Evolutionary conservation across 2,888 invertebrate genomes (phyloP), one percentile per base, ranked within the genome.

Genomic region (Lasioglossum vierecki): DNA sequence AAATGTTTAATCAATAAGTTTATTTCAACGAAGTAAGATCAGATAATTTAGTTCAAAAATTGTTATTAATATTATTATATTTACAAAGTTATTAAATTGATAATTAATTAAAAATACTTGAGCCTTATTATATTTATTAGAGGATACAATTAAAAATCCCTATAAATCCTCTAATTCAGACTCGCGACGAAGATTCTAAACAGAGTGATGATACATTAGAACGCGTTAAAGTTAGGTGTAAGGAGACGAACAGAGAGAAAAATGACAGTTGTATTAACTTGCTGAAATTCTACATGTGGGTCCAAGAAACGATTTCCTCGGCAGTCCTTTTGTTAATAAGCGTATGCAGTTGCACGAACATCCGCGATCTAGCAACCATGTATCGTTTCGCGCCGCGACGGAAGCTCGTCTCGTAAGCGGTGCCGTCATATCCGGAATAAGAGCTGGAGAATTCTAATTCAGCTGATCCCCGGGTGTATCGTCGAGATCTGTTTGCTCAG

Each of bases 361-460:
- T 73, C 73, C 73, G 53, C 35, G 49, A 46, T 73, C 18, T n/a
- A 79, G 46, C 63, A 63, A 41, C 53, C 26, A 18, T 63, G 63
- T 30, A 35, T 35, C 30, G 63, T 30, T 53, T 41, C 71, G 57
- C 26, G 53, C 70, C 63, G 68, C 68, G 49, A 66, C 86, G 86
- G 83, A 90, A 88, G 80, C 46, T 57, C 68, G 82, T 81, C 88
- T 78, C 71, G 82, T 86, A 88, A 84, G 88, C 85, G 86, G 87
- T 89, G 88, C 89, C 88, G 89, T 87, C 86, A 91, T 88, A 92
- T 93, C 93, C 92, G 92, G 92, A 91, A 91, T 86, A 87, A 87
- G 87, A 89, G 89, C 87, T 88, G 86, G 87, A 84, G 90, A 88
- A 89, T 88, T 88, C 83, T 79, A 82, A 88, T 90, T 88, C 81